Conservation (phyloP, 2,888 invertebrate genomes). For the Melikaiella ostensackeni region DNA sequence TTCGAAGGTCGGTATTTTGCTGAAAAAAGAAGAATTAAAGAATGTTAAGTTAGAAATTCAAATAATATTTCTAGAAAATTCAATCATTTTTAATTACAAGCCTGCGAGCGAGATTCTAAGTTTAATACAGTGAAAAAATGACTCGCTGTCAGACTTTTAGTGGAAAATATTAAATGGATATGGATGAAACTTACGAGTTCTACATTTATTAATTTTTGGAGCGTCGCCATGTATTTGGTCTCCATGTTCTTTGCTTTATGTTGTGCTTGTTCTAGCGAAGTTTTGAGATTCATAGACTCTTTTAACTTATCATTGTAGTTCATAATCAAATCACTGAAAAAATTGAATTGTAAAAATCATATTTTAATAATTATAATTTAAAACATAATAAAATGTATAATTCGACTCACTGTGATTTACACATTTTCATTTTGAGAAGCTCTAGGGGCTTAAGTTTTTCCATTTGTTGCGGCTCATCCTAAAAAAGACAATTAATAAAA, state of each 20-base stretch:
- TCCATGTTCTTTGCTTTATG: conserved; percentile 19
- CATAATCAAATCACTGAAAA: conserved; percentile 27
- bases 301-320: conserved; percentile 25
- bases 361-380: background rate
- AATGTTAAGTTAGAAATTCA: background rate
- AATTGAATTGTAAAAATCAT: background rate
- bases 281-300: background rate
- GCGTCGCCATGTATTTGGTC: background rate
- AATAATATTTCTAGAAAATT: background rate
- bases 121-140: background rate
- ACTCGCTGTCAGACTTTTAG: background rate
- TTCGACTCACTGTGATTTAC: conserved; percentile 21
- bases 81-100: background rate
- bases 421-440: conserved; percentile 28
- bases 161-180: background rate
- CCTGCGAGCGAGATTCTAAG: background rate
- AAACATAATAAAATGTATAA: background rate
- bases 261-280: background rate
- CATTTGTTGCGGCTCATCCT: conserved; percentile 7
- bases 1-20: conserved; percentile 4
- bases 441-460: conserved; percentile 7
- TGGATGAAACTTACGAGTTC: conserved; percentile 6
- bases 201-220: conserved; percentile 19
- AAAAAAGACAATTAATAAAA: background rate
- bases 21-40: background rate